Evolutionary conservation across 2,113 vertebrate genomes (phyloP), one percentile per base, ranked within the genome.

Genomic region (Phasianus colchicus): DNA sequence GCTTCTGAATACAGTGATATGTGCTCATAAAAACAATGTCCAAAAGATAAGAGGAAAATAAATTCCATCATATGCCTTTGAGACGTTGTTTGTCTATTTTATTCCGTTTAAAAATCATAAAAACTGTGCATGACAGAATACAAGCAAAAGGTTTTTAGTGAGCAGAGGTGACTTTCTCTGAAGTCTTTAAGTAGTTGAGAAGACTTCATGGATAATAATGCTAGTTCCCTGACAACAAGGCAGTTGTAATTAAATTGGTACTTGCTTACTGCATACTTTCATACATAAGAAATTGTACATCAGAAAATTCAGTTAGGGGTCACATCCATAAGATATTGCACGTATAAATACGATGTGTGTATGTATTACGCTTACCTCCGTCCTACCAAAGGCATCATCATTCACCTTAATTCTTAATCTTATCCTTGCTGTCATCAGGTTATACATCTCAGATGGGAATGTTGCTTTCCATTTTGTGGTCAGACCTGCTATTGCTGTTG

Each of bases 391-490:
- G 3, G 20, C 52, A 40, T 5, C 43, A 6, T 50, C 42, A 32
- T 65, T 36, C 58, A 54, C 30, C n/a, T n/a, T 19, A 54, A 66
- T 50, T 34, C 47, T 66, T 13, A 29, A 40, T 4, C 9, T 79
- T 76, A 13, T 19, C 55, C 65, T 57, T 34, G 11, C 29, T 27
- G 11, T 30, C 45, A 32, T 27, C 18, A 45, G 80, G 14, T 2
- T 47, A 2, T 24, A 1, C 4, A 17, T 50, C 40, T 57, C 14
- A 58, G 36, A 4, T 0, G 6, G 42, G 17, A 12, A 17, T 10
- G 1, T 0, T 13, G 50, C 18, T 74, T n/a, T 24, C 30, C 22
- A 0, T 10, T 22, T 12, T 48, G 4, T 25, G 50, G 40, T 3
- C 11, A 16, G 63, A 18, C 0, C 2, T 7, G 36, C 20, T 0